These are phyloP conservation scores for Mycalesis mineus DNA, from an alignment of 2,888 invertebrate species.

Conservation along the genomic window DNA sequence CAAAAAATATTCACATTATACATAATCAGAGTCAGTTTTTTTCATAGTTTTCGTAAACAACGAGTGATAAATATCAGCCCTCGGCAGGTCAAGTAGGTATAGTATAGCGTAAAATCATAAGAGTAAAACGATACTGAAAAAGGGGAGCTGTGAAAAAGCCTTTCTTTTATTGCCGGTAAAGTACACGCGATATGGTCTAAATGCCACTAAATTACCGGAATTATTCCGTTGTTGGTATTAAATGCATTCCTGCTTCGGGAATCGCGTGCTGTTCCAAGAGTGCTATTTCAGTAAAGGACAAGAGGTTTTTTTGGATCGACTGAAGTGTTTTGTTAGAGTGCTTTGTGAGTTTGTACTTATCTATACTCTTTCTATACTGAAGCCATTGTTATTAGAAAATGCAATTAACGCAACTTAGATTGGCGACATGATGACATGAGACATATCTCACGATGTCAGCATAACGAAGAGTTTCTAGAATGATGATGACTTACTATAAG, in stretches of 20 bases:
- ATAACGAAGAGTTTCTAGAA: too few relatives aligned
- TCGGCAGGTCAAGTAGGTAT: neutral
- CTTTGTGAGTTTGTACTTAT: neutral
- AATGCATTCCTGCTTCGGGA: slow-evolving; percentile 65
- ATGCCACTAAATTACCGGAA: slow-evolving; percentile 65
- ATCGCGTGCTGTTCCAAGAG: slow-evolving; percentile 56
- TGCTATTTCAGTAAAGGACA: slow-evolving; percentile 38
- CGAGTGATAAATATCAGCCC: neutral
- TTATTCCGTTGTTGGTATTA: slow-evolving; percentile 65
- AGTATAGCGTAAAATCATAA: neutral
- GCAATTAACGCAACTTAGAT: too few relatives aligned
- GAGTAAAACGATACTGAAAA: slow-evolving; percentile 1
- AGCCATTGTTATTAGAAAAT: too few relatives aligned
- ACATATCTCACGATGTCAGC: too few relatives aligned
- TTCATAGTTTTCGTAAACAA: neutral
- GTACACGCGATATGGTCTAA: slow-evolving; percentile 59
- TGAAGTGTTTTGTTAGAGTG: slow-evolving; percentile 6
- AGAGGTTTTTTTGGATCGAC: slow-evolving; percentile 8
- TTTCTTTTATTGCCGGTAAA: slow-evolving; percentile 30
- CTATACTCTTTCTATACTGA: neutral
- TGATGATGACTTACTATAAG: too few relatives aligned
- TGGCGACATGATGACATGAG: too few relatives aligned
- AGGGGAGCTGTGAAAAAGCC: slow-evolving; percentile 31
- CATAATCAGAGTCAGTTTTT: neutral
- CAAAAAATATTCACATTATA: neutral